Evolutionary conservation across 2,797 vertebrate genomes (phyloP).

Genomic region (Esox masquinongy): DNA sequence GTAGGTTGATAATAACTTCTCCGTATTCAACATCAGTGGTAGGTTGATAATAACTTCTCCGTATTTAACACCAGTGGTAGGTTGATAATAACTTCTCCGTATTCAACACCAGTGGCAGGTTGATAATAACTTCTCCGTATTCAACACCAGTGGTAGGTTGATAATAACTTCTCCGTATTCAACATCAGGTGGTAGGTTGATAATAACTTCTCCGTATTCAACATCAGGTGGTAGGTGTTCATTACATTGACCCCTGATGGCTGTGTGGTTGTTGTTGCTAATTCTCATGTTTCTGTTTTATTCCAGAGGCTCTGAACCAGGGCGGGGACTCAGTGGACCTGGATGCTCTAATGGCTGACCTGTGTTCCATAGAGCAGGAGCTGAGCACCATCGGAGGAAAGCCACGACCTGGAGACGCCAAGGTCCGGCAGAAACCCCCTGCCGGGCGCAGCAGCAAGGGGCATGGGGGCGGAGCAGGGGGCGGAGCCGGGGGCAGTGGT

Average conservation of each 20-base stretch:
- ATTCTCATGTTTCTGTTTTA: slow-evolving; percentile 7
- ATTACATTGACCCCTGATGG: background rate
- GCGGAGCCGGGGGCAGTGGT: slow-evolving; percentile 61
- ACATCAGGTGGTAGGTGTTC: background rate
- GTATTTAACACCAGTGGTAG: too few species aligned
- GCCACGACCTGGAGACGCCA: slow-evolving; percentile 77
- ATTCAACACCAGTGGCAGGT: background rate
- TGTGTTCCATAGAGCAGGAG: slow-evolving; percentile 97
- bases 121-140: too few species aligned
- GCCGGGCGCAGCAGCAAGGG: slow-evolving; percentile 72
- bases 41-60: background rate
- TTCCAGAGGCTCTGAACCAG: slow-evolving; percentile 94
- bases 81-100: background rate
- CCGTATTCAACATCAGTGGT: too few species aligned
- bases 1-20: too few species aligned
- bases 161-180: background rate
- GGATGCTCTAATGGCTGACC: slow-evolving; percentile 95
- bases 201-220: too few species aligned
- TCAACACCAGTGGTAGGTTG: background rate
- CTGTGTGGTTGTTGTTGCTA: background rate
- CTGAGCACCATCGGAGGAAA: slow-evolving; percentile 86
- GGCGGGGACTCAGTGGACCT: slow-evolving; percentile 94
- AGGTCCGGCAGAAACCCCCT: slow-evolving; percentile 83
- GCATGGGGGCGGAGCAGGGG: background rate
- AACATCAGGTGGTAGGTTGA: too few species aligned